Evolutionary conservation across 2,113 vertebrate species (phyloP).

Genomic region (Pica pica): DNA sequence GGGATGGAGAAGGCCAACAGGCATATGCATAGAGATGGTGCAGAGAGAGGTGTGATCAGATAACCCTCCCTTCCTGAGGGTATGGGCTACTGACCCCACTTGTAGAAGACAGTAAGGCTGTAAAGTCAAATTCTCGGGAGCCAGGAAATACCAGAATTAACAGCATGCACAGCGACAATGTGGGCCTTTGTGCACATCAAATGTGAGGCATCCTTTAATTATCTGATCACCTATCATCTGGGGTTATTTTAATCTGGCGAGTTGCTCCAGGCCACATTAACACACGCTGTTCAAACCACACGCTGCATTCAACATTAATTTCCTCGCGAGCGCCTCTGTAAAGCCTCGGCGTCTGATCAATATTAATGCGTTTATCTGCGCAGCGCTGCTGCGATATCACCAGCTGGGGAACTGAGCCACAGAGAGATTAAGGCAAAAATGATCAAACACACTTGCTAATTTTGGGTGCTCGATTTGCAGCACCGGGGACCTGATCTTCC

Average conservation of each 20-base stretch:
- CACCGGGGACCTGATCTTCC: not conserved
- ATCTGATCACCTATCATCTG: not conserved
- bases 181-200: not conserved
- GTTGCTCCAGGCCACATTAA: not conserved
- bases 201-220: not conserved
- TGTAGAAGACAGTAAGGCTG: not conserved
- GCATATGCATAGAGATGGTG: not conserved
- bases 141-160: not conserved
- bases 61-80: not conserved
- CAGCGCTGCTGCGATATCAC: not conserved
- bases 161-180: not conserved
- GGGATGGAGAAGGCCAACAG: not conserved
- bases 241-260: not conserved
- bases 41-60: not conserved
- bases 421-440: not conserved
- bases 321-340: not conserved
- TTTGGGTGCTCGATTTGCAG: not conserved
- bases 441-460: not conserved
- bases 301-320: constrained; percentile 8
- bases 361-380: constrained; percentile 25
- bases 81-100: rapidly evolving
- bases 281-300: not conserved
- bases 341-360: constrained; percentile 3
- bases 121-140: not conserved
- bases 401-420: not conserved